phyloP scores from a whole-genome alignment of 35 echinoderm and acorn worm genomes.

The Acanthaster planci region DNA sequence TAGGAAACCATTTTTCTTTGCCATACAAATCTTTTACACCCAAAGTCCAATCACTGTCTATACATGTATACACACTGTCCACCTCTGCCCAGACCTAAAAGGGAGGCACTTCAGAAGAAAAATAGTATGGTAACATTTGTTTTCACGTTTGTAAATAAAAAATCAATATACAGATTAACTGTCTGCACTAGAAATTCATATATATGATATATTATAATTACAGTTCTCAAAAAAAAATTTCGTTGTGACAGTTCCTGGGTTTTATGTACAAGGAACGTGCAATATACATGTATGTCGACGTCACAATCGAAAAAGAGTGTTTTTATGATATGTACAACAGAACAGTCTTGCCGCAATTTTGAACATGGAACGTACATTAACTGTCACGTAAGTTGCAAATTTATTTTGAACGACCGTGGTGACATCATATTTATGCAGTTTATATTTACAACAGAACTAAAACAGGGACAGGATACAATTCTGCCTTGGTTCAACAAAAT shows the following conservation, averaged over 20 bases:
- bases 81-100: background rate
- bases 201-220: slow-evolving; percentile 10
- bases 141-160: background rate
- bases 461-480: background rate
- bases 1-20: too few relatives aligned
- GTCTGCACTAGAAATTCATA: slow-evolving; percentile 17
- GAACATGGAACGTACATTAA: background rate
- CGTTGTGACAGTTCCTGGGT: slow-evolving; percentile 17
- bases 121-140: too few relatives aligned
- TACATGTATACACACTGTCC: too few relatives aligned
- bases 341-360: background rate
- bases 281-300: background rate
- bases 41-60: background rate
- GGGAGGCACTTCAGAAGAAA: background rate
- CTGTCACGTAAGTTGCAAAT: background rate
- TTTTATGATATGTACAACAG: background rate
- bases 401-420: background rate
- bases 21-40: background rate
- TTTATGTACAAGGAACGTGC: slow-evolving; percentile 10
- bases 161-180: slow-evolving; percentile 32
- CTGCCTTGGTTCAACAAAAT: too few relatives aligned
- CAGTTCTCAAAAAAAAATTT: background rate
- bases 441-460: background rate
- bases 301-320: background rate
- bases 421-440: background rate